Percentiles rank a stretch among this genome's conserved stretches.
Conservation (phyloP, 2,797 vertebrate genomes). For the Sorex maritimensis region DNA sequence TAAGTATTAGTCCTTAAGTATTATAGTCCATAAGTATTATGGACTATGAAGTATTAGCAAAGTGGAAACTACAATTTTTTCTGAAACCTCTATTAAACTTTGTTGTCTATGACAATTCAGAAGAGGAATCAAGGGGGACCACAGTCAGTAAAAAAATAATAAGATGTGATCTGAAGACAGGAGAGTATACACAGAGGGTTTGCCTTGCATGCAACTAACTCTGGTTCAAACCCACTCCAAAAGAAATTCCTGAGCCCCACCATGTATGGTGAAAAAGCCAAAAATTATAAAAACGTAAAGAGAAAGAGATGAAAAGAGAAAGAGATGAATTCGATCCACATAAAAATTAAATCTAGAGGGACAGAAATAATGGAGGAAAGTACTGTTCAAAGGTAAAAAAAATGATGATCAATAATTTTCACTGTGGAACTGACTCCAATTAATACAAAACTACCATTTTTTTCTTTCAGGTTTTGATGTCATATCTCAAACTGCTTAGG, state of each 20-base stretch:
- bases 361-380: not conserved
- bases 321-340: not conserved
- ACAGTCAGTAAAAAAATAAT: not conserved
- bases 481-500: too few species aligned
- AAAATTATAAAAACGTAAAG: too few species aligned
- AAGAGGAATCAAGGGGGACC: not conserved
- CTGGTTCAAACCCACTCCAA: too few species aligned
- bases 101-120: slow-evolving; percentile 46
- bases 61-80: slow-evolving; percentile 47
- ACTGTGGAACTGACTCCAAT: not conserved
- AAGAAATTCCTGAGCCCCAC: too few species aligned
- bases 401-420: slow-evolving; percentile 30
- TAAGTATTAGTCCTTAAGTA: not conserved
- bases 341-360: slow-evolving; percentile 52
- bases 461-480: not conserved
- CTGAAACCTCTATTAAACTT: slow-evolving; percentile 47
- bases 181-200: too few species aligned
- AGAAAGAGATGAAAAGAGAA: too few species aligned
- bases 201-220: too few species aligned
- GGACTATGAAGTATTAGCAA: slow-evolving; percentile 13
- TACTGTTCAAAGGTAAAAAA: not conserved
- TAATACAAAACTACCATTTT: slow-evolving; percentile 35
- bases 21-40: too few species aligned
- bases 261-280: too few species aligned
- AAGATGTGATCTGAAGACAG: not conserved